A percentile compares a stretch with the other conserved stretches of the same genome.
Evolutionary conservation across 1,140 invertebrate genomes (phyloP).

Genomic region (Ceratina calcarata): DNA sequence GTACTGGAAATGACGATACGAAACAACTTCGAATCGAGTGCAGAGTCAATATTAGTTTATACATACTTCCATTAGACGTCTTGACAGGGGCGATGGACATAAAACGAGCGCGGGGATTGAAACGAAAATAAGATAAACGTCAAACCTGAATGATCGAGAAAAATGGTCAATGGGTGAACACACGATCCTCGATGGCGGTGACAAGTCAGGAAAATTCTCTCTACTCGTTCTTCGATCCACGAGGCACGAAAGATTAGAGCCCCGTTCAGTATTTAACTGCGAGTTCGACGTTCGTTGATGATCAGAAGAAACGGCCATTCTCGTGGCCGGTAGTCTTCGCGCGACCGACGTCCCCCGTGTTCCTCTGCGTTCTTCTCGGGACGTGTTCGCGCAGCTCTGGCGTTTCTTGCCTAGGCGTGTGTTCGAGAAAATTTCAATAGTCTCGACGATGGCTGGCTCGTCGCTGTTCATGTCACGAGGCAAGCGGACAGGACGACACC

Average conservation of each 20-base stretch:
- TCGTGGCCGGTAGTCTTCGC: conserved; percentile 32
- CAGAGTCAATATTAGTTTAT: too few species aligned
- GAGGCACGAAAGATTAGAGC: conserved; percentile 49
- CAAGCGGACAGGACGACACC: conserved; percentile 48
- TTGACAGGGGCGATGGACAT: too few species aligned
- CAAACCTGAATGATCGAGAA: not conserved
- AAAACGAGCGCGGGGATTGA: too few species aligned
- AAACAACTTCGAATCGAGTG: too few species aligned
- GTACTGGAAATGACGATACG: too few species aligned
- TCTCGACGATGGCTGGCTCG: not conserved
- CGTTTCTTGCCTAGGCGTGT: conserved; percentile 18
- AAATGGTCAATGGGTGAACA: too few species aligned
- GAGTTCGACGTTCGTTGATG: conserved; percentile 49
- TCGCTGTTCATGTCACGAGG: conserved; percentile 55
- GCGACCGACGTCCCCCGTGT: conserved; percentile 12
- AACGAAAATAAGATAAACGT: too few species aligned
- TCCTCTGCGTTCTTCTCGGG: not conserved
- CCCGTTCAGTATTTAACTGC: conserved; percentile 26
- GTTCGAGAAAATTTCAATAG: conserved; percentile 24
- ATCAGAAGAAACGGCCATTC: conserved; percentile 19
- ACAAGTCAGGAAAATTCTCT: not conserved
- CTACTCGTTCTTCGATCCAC: conserved; percentile 33
- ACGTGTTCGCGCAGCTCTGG: not conserved
- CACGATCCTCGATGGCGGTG: conserved; percentile 32
- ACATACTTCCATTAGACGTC: too few species aligned